Base-by-base conservation (phyloP, 2,113 vertebrate genomes). In the Coturnix japonica region DNA sequence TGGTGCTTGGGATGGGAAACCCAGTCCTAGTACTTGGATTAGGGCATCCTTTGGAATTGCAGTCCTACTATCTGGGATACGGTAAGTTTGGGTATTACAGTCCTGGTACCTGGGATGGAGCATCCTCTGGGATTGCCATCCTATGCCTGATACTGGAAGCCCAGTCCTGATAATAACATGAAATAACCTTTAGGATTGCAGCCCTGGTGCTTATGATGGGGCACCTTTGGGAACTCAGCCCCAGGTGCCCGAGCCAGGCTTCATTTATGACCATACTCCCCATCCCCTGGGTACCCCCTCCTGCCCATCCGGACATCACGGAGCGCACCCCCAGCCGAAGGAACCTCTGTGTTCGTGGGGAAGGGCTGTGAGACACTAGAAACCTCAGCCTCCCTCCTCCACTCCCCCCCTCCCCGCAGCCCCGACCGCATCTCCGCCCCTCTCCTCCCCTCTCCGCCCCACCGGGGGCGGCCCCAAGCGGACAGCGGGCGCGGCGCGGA, bases 1-100 rank as follows among this genome's bases (percentile, higher is more conserved):
- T 3, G 22, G 22, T 66, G 6, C 3, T 2, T 2, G 23, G 56
- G 17, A 15, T 31, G 26, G 35, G 25, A n/a, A n/a, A 30, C 22
- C 26, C 54, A n/a, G 54, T 63, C 23, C 60, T 26, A 16, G 28
- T 9, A 21, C 7, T 0, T 1, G 13, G 10, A 2, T 1, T 25
- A 8, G 31, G 6, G 13, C 13, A 35, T 14, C 15, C 18, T 44
- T 39, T 49, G 18, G 37, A 39, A 54, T 25, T 13, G 1, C 7
- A 17, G 35, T 51, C 22, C 20, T 53, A 19, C 26, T 7, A 16
- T 16, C 0, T 1, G 25, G 8, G 9, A 2, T 26, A 22, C 33
- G 14, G 13, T 5, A 2, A 12, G 66, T 6, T 70, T 28, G 9
- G 85, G 57, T 70, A 39, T 11, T 31, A 6, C 54, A 56, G 54